These are phyloP conservation scores for Porphyrio hochstetteri DNA, from an alignment of 2,113 vertebrate genomes.

Conservation along the genomic window DNA sequence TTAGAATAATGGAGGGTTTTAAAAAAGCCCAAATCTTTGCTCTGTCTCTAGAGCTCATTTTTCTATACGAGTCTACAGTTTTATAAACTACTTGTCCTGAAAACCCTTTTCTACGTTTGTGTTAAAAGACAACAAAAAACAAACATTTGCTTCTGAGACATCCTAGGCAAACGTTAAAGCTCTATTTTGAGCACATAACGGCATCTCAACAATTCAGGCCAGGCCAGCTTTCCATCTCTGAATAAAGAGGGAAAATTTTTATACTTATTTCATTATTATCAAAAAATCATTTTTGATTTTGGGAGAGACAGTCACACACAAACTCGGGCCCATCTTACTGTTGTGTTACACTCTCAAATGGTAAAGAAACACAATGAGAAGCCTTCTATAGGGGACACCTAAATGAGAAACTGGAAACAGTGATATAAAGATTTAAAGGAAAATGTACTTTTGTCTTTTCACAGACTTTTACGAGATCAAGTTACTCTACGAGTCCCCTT, in stretches of 20 bases:
- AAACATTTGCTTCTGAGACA: not conserved
- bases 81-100: not conserved
- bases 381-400: not conserved
- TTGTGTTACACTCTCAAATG: rapidly evolving
- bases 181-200: not conserved
- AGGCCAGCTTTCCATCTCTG: not conserved
- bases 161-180: not conserved
- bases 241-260: not conserved
- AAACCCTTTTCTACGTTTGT: not conserved
- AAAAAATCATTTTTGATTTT: not conserved
- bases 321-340: not conserved
- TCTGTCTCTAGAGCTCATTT: not conserved
- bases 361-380: not conserved
- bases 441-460: not conserved
- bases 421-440: not conserved
- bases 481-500: not conserved
- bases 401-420: not conserved
- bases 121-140: not conserved
- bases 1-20: not conserved
- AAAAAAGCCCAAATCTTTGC: not conserved
- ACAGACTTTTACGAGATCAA: not conserved
- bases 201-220: not conserved
- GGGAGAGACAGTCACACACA: not conserved
- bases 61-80: not conserved
- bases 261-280: not conserved